Evolutionary conservation across 2,888 invertebrate species (phyloP).

Genomic region (Dermolepida albohirtum): DNA sequence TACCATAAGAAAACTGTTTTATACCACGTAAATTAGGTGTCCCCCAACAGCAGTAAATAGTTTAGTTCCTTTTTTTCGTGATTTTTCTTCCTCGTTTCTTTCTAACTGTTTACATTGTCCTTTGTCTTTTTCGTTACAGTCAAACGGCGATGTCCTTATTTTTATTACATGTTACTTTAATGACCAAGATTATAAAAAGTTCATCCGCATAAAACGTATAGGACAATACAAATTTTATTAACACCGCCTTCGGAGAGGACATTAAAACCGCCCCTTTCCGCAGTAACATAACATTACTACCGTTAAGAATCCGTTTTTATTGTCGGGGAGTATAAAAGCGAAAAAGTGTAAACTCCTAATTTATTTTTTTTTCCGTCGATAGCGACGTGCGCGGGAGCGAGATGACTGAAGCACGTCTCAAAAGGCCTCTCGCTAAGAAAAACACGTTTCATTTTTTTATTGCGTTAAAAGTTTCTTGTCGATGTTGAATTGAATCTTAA

Average conservation of each 20-base stretch:
- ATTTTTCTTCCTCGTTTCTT: neutral
- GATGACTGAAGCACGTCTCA: neutral
- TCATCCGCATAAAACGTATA: neutral
- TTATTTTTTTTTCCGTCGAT: neutral
- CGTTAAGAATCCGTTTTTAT: slow-evolving; percentile 9
- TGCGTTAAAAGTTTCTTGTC: slow-evolving; percentile 12
- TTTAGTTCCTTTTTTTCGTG: no score
- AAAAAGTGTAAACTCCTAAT: slow-evolving; percentile 7
- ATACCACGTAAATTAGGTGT: no score
- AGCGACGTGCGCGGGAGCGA: neutral
- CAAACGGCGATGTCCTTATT: neutral
- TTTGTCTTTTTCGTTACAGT: neutral
- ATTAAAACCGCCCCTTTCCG: slow-evolving; percentile 4
- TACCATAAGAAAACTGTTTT: no score
- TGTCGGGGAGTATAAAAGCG: slow-evolving; percentile 9
- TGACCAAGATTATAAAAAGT: slow-evolving; percentile 9
- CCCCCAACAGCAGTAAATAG: no score
- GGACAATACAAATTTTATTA: slow-evolving; percentile 13
- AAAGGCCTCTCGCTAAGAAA: slow-evolving; percentile 12
- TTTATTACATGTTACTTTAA: slow-evolving; percentile 17
- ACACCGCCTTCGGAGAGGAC: neutral
- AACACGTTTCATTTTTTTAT: slow-evolving; percentile 13
- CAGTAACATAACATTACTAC: neutral
- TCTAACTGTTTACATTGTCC: neutral
- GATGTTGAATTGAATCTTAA: neutral